Evolutionary conservation across 1,140 invertebrate genomes (phyloP).

Genomic region (Calliopsis andreniformis): DNA sequence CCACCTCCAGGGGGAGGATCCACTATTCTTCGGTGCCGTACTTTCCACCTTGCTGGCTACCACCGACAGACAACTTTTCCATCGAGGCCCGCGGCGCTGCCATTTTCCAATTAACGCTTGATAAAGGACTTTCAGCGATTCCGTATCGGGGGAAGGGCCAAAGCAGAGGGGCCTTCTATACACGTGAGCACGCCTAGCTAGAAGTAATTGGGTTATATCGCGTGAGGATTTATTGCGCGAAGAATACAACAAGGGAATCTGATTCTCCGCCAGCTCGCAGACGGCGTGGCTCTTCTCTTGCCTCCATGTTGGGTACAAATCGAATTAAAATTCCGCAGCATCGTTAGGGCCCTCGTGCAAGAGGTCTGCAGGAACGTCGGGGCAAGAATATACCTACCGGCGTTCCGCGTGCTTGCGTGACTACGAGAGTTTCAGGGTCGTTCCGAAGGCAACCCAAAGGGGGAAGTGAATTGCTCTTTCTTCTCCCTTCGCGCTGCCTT

Average conservation of each 20-base stretch:
- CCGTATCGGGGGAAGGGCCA: neutral
- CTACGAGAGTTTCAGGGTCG: slow-evolving; percentile 62
- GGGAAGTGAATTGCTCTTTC: slow-evolving; percentile 55
- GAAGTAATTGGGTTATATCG: slow-evolving; percentile 45
- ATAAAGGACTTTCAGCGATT: slow-evolving; percentile 18
- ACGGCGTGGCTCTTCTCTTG: neutral
- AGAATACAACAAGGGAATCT: slow-evolving; percentile 38
- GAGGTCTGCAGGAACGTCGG: slow-evolving; percentile 48
- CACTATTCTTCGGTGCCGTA: neutral
- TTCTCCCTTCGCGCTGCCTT: slow-evolving; percentile 18
- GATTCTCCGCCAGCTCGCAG: slow-evolving; percentile 23
- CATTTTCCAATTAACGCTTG: slow-evolving; percentile 55
- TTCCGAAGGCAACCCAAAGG: slow-evolving; percentile 31
- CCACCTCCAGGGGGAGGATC: neutral
- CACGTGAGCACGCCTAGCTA: neutral
- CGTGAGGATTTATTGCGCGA: slow-evolving; percentile 49
- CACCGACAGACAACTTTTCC: slow-evolving; percentile 6
- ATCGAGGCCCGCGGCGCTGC: neutral
- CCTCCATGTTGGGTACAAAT: slow-evolving; percentile 48
- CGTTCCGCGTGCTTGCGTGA: slow-evolving; percentile 65
- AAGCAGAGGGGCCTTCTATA: neutral
- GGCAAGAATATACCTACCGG: slow-evolving; percentile 43
- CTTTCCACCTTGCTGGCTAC: neutral
- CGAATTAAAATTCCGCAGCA: slow-evolving; percentile 69
- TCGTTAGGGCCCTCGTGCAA: slow-evolving; percentile 56